Conservation (phyloP, 2,113 vertebrate genomes). For the Ranitomeya imitator region DNA sequence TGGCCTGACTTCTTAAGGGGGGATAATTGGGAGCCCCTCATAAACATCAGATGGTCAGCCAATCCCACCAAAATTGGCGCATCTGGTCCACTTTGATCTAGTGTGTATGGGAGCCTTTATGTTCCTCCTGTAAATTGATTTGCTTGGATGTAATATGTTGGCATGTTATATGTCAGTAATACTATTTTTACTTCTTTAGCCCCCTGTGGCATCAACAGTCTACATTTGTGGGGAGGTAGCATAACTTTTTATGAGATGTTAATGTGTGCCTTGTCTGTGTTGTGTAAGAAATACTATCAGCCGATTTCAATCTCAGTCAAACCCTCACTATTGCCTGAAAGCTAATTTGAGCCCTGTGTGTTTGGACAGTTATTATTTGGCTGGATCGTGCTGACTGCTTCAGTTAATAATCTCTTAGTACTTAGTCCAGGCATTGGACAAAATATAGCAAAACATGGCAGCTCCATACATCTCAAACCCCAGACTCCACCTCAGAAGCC, state of each 20-base stretch:
- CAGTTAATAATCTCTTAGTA: constrained; percentile 51
- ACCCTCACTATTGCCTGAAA: constrained; percentile 48
- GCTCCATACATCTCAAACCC: constrained; percentile 52
- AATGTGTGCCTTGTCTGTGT: constrained; percentile 14
- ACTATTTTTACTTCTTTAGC: not conserved
- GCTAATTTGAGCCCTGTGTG: constrained; percentile 51
- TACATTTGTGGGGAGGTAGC: not conserved
- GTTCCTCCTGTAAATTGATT: not conserved
- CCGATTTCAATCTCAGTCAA: constrained; percentile 43
- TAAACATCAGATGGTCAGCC: too few species aligned
- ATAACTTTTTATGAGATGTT: constrained; percentile 23
- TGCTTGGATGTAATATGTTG: not conserved
- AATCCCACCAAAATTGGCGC: too few species aligned
- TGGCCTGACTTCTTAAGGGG: too few species aligned
- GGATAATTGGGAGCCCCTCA: too few species aligned
- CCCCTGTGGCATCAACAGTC: not conserved
- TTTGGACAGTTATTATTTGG: constrained; percentile 55
- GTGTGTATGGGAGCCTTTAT: not conserved
- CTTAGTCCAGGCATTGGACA: constrained; percentile 49
- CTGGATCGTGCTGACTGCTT: constrained; percentile 42
- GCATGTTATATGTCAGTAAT: not conserved
- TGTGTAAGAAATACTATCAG: constrained; percentile 42
- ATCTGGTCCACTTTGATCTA: too few species aligned
- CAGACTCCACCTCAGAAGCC: constrained; percentile 58
- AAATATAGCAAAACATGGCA: constrained; percentile 54